Evolutionary conservation across 2,113 vertebrate genomes (phyloP).

Genomic region (Periophthalmodon schlosseri): DNA sequence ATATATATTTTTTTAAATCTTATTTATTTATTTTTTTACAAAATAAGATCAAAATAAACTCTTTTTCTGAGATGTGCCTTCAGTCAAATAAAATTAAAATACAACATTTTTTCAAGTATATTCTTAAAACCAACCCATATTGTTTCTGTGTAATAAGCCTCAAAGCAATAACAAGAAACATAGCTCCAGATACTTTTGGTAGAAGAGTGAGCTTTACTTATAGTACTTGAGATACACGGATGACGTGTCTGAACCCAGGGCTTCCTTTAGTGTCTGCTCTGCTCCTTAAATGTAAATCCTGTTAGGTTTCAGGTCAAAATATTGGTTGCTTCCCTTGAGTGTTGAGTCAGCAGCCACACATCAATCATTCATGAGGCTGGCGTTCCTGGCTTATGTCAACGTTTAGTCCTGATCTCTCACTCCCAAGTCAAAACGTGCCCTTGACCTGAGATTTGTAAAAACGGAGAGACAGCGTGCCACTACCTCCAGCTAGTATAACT

Average conservation of each 20-base stretch:
- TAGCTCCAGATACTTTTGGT: background rate
- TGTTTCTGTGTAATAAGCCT: background rate
- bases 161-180: background rate
- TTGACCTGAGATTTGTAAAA: constrained; percentile 50
- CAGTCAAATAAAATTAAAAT: no score
- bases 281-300: constrained; percentile 42
- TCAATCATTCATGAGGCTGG: constrained; percentile 77
- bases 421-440: constrained; percentile 40
- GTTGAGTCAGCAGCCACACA: constrained; percentile 72
- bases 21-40: no score
- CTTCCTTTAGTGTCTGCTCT: constrained; percentile 20
- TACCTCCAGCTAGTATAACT: constrained; percentile 48
- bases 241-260: constrained; percentile 24
- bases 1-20: no score
- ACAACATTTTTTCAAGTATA: no score
- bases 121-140: no score
- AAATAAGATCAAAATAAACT: no score
- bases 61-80: no score
- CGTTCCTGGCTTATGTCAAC: constrained; percentile 46
- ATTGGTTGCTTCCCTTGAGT: constrained; percentile 59
- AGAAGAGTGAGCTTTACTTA: background rate
- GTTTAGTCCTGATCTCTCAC: constrained; percentile 33
- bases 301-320: constrained; percentile 68
- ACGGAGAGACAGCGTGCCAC: constrained; percentile 42
- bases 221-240: background rate